Evolutionary conservation across 2,888 invertebrate genomes (phyloP), one percentile per base, ranked within the genome.

Genomic region (Caenorhabditis wallacei): DNA sequence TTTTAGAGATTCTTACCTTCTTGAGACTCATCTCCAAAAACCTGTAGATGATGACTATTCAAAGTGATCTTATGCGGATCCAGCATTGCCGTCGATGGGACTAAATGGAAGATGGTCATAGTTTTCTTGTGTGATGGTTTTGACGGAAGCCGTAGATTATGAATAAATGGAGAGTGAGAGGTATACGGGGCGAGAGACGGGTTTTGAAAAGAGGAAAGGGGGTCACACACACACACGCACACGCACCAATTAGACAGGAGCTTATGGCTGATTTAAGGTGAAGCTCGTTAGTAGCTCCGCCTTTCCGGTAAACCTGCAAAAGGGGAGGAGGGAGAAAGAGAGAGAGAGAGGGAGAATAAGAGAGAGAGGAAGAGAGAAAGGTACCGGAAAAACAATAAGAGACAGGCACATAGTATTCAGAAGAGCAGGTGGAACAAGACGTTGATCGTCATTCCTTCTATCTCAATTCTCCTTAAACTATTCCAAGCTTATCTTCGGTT

Each of bases 211-310:
- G 61, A 10, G 40, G 11, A 37, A n/a, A 35, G 57, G 57, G 68
- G 57, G 51, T 71, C 71, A 61, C 63, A 63, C 54, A 54, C 43
- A 48, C 61, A 51, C 59, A 20, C 46, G 20, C 22, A 59, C 30
- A 56, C 64, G 53, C 70, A 56, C 70, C 66, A 71, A 74, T 68
- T 66, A 68, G 80, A 61, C 46, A 48, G 66, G 37, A 66, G 72
- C 66, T 66, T 71, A 63, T 66, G 71, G 66, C 63, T 57, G 66
- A 68, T 57, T 64, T 56, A 63, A 57, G 64, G 72, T 66, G 71
- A 69, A 70, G 75, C 72, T 63, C 61, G 71, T 61, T 71, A 63
- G 43, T 30, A 22, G 75, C 54, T 37, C 75, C 75, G 75, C 75
- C 75, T 53, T 64, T 64, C 64, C 74, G 74, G 61, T 43, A 37